Evolutionary conservation across 2,797 vertebrate species (phyloP).

Genomic region (Tachyglossus aculeatus): DNA sequence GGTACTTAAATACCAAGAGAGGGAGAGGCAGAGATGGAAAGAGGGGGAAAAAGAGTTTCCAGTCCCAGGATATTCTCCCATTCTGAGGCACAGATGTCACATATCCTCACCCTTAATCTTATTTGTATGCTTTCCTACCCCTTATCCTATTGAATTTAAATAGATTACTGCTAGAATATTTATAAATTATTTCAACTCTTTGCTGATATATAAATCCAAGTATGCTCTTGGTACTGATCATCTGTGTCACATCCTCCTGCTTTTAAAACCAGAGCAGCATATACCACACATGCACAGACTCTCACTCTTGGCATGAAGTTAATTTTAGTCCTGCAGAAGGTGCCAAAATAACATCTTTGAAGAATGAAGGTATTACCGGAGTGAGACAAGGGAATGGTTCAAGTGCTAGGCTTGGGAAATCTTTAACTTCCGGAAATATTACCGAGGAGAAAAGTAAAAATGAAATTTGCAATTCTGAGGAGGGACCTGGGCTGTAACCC

Average conservation of each 20-base stretch:
- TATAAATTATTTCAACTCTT: conserved; percentile 1
- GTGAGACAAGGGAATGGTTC: neutral
- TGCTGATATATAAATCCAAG: neutral
- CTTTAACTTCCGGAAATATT: neutral
- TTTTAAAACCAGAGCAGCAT: neutral
- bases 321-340: neutral
- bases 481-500: neutral
- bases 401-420: neutral
- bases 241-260: neutral
- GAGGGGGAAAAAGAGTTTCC: neutral
- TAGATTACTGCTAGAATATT: neutral
- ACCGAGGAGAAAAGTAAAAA: too few species aligned
- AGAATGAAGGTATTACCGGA: neutral
- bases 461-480: neutral
- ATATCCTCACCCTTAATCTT: neutral
- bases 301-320: conserved; percentile 16
- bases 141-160: neutral
- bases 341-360: neutral
- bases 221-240: neutral
- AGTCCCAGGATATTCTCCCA: neutral
- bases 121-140: neutral
- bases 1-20: neutral
- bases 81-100: conserved; percentile 8
- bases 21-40: neutral
- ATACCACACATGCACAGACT: neutral